Base-by-base conservation (phyloP, 2,113 vertebrate species). In the Xenopus laevis region DNA sequence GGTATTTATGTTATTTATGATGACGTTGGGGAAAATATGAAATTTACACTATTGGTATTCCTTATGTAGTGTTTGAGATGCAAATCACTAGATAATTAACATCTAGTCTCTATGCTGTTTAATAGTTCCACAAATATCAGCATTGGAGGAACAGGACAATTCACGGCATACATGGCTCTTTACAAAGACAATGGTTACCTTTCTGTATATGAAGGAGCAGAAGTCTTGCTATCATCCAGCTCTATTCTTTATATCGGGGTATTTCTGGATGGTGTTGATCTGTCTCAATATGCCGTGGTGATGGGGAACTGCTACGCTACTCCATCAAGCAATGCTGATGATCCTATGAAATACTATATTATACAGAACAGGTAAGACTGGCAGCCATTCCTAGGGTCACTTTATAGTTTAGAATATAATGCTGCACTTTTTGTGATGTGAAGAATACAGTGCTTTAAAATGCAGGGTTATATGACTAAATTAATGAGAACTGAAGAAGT, bases 231-330 rank as follows among this genome's bases (percentile, higher is more conserved):
- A 27, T 62, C 83, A 65, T 76, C 79, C 0, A 78, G 82, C 0
- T 70, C 77, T 17, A 79, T 81, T n/a, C 83, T 87, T 20, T 84
- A 81, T 0, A 77, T 83, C 57, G 84, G 83, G 7, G 69, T 81
- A 72, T 68, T 82, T 10, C 20, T 86, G 47, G 79, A 81, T 23
- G 79, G 67, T 1, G 80, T 83, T 0, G 81, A 86, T 23, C 0
- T 78, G 53, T 79, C 79, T 16, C 71, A 66, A 4, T 84, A 86
- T 40, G 83, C 20, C 4, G 58, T 88, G 65, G 40, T 79, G 13
- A 79, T 87, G 83, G 84, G 79, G 44, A 87, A 80, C 71, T 84
- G 87, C 62, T 87, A 82, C 4, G 83, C 83, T 20, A 87, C 83
- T 0, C 84, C 82, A 58, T 82, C 79, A 15, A 0, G 40, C 65